Evolutionary conservation across 2,888 invertebrate species (phyloP).

Genomic region (Hedychridium roseum): DNA sequence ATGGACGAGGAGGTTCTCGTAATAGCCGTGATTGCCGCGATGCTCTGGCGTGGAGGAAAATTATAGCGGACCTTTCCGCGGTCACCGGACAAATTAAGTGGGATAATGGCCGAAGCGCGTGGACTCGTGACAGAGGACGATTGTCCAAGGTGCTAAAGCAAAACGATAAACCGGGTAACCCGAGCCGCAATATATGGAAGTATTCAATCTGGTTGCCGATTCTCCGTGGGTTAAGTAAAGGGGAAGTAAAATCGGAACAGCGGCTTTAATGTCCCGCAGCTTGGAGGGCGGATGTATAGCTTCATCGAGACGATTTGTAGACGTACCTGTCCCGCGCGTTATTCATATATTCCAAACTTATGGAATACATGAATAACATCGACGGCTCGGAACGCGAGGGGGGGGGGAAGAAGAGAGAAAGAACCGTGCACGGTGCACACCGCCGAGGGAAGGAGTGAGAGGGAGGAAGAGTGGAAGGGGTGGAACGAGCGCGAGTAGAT

Average conservation of each 20-base stretch:
- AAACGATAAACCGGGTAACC: too few relatives aligned
- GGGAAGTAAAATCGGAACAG: neutral
- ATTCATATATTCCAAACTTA: conserved; percentile 42
- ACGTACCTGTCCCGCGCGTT: conserved; percentile 28
- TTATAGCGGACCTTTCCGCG: conserved; percentile 12
- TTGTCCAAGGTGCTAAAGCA: conserved; percentile 9
- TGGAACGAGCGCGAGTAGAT: conserved; percentile 18
- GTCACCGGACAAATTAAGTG: conserved; percentile 15
- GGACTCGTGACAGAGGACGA: too few relatives aligned
- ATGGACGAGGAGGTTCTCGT: conserved; percentile 5
- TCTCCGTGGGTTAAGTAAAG: neutral
- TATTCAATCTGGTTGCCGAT: too few relatives aligned
- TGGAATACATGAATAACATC: conserved; percentile 45
- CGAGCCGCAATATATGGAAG: neutral
- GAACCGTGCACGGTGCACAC: too few relatives aligned
- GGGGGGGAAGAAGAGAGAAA: too few relatives aligned
- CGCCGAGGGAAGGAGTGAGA: neutral
- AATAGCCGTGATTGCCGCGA: conserved; percentile 26
- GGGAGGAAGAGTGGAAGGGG: conserved; percentile 2
- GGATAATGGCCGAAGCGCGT: conserved; percentile 17
- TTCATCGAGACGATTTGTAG: conserved; percentile 23
- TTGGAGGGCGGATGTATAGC: conserved; percentile 1
- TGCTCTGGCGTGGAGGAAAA: too few relatives aligned
- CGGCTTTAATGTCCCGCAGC: neutral
- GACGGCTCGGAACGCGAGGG: conserved; percentile 8